Percentiles rank a stretch among this genome's conserved stretches.
Evolutionary conservation across 2,888 invertebrate genomes (phyloP).

Genomic region (Dicyrtomina minuta): DNA sequence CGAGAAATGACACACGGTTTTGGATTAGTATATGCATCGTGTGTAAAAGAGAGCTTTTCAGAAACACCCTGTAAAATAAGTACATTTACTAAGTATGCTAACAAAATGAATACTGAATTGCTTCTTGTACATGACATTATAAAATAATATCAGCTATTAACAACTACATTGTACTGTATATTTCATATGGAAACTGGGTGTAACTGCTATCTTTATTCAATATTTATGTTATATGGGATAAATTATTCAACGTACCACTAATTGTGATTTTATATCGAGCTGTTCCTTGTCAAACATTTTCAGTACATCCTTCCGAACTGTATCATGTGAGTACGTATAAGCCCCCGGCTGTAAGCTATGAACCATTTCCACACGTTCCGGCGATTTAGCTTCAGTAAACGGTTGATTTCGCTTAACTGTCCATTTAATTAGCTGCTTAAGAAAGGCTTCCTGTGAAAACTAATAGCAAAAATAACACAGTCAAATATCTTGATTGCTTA

Average conservation of each 20-base stretch:
- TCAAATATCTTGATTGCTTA: no score
- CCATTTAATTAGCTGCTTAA: background rate
- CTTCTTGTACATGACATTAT: no score
- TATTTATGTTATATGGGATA: no score
- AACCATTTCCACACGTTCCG: background rate
- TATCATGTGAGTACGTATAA: background rate
- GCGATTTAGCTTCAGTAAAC: background rate
- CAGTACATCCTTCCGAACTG: background rate
- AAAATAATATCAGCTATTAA: no score
- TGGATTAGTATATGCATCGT: background rate
- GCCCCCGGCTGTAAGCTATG: background rate
- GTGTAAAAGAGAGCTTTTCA: conserved; percentile 1
- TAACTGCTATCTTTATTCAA: no score
- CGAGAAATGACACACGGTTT: conserved; percentile 6
- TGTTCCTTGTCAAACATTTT: background rate
- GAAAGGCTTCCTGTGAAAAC: background rate
- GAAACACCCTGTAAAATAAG: background rate
- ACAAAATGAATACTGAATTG: no score
- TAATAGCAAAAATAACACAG: no score
- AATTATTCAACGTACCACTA: no score
- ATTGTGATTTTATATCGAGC: background rate
- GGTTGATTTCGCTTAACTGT: background rate
- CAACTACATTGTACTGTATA: no score
- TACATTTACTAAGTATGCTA: no score
- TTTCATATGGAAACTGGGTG: no score